phyloP scores from a whole-genome alignment of 2,888 invertebrate genomes.

The Coenonympha arcania region DNA sequence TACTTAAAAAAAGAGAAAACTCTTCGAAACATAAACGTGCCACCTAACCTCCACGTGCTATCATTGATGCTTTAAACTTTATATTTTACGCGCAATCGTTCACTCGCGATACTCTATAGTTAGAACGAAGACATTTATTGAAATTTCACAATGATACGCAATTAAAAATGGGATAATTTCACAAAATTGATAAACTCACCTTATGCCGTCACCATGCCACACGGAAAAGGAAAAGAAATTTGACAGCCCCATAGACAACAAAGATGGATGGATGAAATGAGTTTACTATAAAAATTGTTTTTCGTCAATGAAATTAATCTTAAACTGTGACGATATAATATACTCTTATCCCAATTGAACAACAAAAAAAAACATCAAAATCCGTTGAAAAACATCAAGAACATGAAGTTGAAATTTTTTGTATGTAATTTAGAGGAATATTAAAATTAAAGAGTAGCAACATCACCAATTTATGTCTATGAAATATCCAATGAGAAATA shows the following conservation, averaged over 20 bases:
- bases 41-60: conserved; percentile 2
- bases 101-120: neutral
- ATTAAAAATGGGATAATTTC: conserved; percentile 37
- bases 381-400: too few species aligned
- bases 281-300: too few species aligned
- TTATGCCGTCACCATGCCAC: conserved; percentile 72
- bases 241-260: conserved; percentile 7
- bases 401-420: too few species aligned
- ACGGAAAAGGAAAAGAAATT: conserved; percentile 65
- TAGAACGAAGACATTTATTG: neutral
- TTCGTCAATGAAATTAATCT: neutral
- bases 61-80: neutral
- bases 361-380: too few species aligned
- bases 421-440: too few species aligned
- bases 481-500: too few species aligned
- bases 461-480: too few species aligned
- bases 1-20: too few species aligned
- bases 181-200: conserved; percentile 55
- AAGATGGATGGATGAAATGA: neutral
- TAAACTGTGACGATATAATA: too few species aligned
- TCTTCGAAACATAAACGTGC: neutral
- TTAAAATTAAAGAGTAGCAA: too few species aligned
- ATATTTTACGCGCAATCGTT: neutral
- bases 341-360: too few species aligned
- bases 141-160: conserved; percentile 28